These are phyloP conservation scores for Drosophila paucipuncta DNA, from an alignment of 2,888 invertebrate genomes.

Conservation along the genomic window DNA sequence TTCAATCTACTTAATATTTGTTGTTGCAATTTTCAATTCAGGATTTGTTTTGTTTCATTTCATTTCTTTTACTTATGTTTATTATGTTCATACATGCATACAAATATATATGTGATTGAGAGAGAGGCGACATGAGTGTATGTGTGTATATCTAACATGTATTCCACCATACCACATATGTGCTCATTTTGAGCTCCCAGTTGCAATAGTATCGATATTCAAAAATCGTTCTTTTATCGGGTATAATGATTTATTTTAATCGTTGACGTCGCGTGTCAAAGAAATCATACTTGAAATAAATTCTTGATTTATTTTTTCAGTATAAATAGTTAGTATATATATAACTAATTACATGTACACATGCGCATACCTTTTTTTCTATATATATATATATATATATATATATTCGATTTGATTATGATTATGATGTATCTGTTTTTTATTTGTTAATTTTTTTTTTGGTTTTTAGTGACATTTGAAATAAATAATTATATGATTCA, in stretches of 20 bases:
- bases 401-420: not conserved
- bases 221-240: not conserved
- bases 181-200: not conserved
- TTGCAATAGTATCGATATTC: not conserved
- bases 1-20: not conserved
- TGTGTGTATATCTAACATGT: not conserved
- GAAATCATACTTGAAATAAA: not conserved
- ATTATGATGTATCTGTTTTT: not conserved
- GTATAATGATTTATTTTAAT: not conserved
- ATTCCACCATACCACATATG: not conserved
- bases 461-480: constrained; percentile 30
- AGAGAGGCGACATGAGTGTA: not conserved
- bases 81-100: not conserved
- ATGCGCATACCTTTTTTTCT: not conserved
- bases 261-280: not conserved
- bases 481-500: constrained; percentile 22
- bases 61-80: not conserved
- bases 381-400: not conserved
- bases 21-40: not conserved
- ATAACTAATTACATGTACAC: constrained; percentile 2
- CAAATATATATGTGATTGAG: not conserved
- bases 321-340: not conserved
- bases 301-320: not conserved
- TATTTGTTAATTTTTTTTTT: constrained; percentile 16
- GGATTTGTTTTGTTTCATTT: not conserved